phyloP scores from a whole-genome alignment of 1,140 invertebrate species.

The Oscheius sp. region DNA sequence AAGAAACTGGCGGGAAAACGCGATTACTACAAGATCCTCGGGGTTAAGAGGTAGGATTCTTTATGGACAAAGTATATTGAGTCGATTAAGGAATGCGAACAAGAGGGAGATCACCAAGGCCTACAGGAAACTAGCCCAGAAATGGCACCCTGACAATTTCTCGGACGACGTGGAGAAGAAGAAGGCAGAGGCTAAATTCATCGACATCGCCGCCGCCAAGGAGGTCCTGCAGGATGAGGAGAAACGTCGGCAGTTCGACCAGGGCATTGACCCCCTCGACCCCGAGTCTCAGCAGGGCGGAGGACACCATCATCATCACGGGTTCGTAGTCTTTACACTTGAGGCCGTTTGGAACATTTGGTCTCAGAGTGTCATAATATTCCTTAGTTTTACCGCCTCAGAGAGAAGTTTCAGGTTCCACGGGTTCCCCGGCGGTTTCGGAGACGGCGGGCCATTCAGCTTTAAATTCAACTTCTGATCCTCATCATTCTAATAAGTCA shows the following conservation, averaged over 20 bases:
- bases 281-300: slow-evolving; percentile 72
- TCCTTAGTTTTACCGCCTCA: slow-evolving; percentile 67
- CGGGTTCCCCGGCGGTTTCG: slow-evolving; percentile 71
- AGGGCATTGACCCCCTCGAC: slow-evolving; percentile 93
- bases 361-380: slow-evolving; percentile 73
- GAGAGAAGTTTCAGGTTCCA: no score
- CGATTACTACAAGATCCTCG: slow-evolving; percentile 97
- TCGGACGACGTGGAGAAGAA: slow-evolving; percentile 81
- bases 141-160: slow-evolving; percentile 98
- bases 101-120: slow-evolving; percentile 94
- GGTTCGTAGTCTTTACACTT: slow-evolving; percentile 76
- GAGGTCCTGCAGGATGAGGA: slow-evolving; percentile 78
- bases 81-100: slow-evolving; percentile 69
- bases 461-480: slow-evolving; percentile 85
- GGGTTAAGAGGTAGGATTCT: slow-evolving; percentile 71
- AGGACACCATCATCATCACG: slow-evolving; percentile 70
- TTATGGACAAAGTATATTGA: background rate
- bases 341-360: no score
- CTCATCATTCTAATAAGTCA: background rate
- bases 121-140: slow-evolving; percentile 91
- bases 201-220: slow-evolving; percentile 97
- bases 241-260: slow-evolving; percentile 69
- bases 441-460: slow-evolving; percentile 72
- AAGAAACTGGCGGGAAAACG: slow-evolving; percentile 87
- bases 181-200: slow-evolving; percentile 93